Evolutionary conservation across 2,888 invertebrate genomes (phyloP), one percentile per base, ranked within the genome.

Genomic region (Gymnosoma rotundatum): DNA sequence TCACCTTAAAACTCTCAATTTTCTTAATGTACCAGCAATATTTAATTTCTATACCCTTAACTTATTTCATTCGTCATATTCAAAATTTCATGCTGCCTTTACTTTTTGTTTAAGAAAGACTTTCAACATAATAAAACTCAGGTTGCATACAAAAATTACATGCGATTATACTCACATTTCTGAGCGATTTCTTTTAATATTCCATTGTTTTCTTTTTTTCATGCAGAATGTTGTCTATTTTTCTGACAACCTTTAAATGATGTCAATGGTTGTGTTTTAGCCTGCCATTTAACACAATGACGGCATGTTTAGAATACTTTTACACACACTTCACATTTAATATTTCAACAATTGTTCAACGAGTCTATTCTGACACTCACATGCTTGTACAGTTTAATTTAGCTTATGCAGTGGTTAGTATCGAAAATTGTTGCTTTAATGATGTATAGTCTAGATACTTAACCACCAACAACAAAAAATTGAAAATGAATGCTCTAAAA

Each of bases 231-330:
- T 63, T 4, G 63, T 60, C n/a, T 3, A 42, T 42, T 48, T 54
- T 61, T 70, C 25, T 60, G 76, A 67, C 60, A 76, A 83, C 78
- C 72, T 83, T 73, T 50, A 78, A 73, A 56, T 67, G 61, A 67
- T 83, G 66, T 83, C 78, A 83, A 78, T 83, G 63, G 64, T 78
- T 58, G 25, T 58, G 64, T 56, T 58, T 64, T 64, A 72, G 48
- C 64, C 56, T 63, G 78, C 38, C 58, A 67, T 60, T 66, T 50
- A 52, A 60, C 52, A 58, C 25, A 14, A 67, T 25, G 60, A 38
- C 20, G 63, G 32, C 32, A 74, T 64, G 54, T 36, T 64, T 56
- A 42, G 32, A 66, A 9, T 21, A 58, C 21, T 63, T 63, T 42
- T 52, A 2, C 25, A 50, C 36, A 52, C 9, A 42, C 9, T 63